Conservation (phyloP, 2,888 invertebrate genomes). For the Ophioninae sp. region DNA sequence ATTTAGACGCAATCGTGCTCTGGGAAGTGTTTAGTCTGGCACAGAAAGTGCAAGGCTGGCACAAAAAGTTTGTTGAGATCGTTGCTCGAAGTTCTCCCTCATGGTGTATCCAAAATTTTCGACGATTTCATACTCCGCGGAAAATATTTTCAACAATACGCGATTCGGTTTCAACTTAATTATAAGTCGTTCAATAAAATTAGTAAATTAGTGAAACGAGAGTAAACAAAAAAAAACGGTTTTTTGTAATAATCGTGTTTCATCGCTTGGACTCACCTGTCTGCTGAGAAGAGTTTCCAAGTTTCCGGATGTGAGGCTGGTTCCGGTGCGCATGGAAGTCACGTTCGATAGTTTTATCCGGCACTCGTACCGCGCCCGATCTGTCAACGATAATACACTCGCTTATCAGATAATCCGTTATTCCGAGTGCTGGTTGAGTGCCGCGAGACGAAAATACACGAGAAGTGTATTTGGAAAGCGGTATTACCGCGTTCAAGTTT, state of each 20-base stretch:
- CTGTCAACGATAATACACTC: slow-evolving; percentile 79
- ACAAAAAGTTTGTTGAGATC: too few relatives aligned
- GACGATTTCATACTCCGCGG: too few relatives aligned
- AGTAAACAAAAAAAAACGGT: not conserved
- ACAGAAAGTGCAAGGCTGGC: too few relatives aligned
- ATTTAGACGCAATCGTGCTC: too few relatives aligned
- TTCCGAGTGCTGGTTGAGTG: not conserved
- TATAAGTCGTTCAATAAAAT: not conserved
- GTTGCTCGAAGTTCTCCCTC: too few relatives aligned
- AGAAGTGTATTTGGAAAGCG: not conserved
- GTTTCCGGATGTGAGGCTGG: slow-evolving; percentile 70
- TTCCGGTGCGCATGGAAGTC: slow-evolving; percentile 73
- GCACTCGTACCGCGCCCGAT: slow-evolving; percentile 85
- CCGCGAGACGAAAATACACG: slow-evolving; percentile 30
- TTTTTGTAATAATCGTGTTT: not conserved
- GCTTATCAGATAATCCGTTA: not conserved
- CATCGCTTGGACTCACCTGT: slow-evolving; percentile 75
- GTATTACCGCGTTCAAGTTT: not conserved
- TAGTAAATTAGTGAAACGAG: not conserved
- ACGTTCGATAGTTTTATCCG: slow-evolving; percentile 80
- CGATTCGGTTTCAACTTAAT: too few relatives aligned
- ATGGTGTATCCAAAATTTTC: too few relatives aligned
- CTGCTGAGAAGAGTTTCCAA: slow-evolving; percentile 77
- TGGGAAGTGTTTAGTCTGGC: too few relatives aligned
- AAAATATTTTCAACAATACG: too few relatives aligned